Percentiles rank a stretch among this genome's conserved stretches.
These are phyloP conservation scores for Rhynchotus rufescens DNA, from an alignment of 2,797 vertebrate species.

Conservation along the genomic window DNA sequence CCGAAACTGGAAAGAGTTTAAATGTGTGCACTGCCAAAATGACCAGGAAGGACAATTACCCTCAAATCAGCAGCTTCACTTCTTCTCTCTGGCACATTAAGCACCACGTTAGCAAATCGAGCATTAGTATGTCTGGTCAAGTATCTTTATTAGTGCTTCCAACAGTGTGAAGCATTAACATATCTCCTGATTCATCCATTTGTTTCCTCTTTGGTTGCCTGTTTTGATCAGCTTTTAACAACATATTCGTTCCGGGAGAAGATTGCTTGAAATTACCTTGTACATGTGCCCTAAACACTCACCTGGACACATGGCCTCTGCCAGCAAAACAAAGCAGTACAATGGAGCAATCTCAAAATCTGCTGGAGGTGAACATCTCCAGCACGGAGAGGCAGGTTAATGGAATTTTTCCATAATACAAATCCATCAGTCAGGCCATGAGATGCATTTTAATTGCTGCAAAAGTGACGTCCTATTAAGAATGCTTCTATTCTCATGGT, in stretches of 20 bases:
- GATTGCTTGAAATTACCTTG: background rate
- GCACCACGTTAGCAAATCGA: background rate
- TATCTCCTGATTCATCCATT: background rate
- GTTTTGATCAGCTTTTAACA: background rate
- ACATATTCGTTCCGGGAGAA: background rate
- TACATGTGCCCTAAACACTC: background rate
- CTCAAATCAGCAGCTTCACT: background rate
- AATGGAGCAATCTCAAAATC: background rate
- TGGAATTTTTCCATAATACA: rapidly evolving
- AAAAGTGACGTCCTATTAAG: background rate
- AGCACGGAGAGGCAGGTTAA: background rate
- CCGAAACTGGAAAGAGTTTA: background rate
- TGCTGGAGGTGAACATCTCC: background rate
- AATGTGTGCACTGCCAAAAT: background rate
- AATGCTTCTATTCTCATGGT: background rate
- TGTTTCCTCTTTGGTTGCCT: rapidly evolving
- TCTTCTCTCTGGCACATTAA: background rate
- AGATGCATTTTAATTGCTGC: background rate
- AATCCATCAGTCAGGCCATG: background rate
- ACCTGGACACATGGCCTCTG: background rate
- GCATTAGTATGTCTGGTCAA: background rate
- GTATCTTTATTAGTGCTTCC: background rate
- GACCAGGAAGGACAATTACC: background rate
- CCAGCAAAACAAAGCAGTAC: rapidly evolving
- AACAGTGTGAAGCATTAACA: background rate